phyloP scores from a whole-genome alignment of 2,888 invertebrate species.

The Ochlodes sylvanus region DNA sequence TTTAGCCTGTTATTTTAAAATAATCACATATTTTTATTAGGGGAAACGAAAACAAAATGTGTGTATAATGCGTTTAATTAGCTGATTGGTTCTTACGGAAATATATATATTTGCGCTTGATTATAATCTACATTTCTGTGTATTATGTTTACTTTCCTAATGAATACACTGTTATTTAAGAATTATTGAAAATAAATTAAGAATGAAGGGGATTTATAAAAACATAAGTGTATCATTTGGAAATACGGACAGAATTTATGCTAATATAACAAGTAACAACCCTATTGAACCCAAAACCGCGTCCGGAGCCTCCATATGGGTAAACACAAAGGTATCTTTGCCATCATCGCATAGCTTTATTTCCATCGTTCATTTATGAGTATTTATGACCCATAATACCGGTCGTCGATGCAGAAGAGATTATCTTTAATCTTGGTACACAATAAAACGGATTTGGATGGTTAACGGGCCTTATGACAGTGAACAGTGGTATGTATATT shows the following conservation, averaged over 20 bases:
- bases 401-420: slow-evolving; percentile 12
- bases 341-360: slow-evolving; percentile 30
- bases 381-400: slow-evolving; percentile 15
- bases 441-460: slow-evolving; percentile 16
- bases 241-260: background rate
- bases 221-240: too few relatives aligned
- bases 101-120: background rate
- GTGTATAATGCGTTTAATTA: background rate
- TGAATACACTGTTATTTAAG: too few relatives aligned
- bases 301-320: slow-evolving; percentile 4
- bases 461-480: background rate
- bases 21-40: too few relatives aligned
- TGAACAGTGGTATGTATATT: too few relatives aligned
- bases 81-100: background rate
- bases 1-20: too few relatives aligned
- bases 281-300: slow-evolving; percentile 8
- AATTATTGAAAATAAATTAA: too few relatives aligned
- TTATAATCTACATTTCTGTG: too few relatives aligned
- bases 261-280: slow-evolving; percentile 6
- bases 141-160: too few relatives aligned
- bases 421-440: slow-evolving; percentile 22
- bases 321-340: slow-evolving; percentile 29
- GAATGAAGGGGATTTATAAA: too few relatives aligned
- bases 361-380: slow-evolving; percentile 26
- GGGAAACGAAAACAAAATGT: too few relatives aligned